Evolutionary conservation across 2,113 vertebrate genomes (phyloP).

Genomic region (Psettodes erumei): DNA sequence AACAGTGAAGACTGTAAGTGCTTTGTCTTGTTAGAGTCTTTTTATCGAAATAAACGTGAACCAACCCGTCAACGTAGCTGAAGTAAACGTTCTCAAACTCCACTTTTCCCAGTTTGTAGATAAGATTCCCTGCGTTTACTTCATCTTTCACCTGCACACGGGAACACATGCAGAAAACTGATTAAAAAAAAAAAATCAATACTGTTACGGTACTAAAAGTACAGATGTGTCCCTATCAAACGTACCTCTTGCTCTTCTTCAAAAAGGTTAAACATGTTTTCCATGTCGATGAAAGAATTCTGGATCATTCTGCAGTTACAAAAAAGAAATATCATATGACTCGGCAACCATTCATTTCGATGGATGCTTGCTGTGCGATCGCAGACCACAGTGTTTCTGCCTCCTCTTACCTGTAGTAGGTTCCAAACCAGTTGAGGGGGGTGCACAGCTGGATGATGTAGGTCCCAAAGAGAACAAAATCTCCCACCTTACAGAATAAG

Average conservation of each 20-base stretch:
- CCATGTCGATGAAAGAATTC: slow-evolving; percentile 97
- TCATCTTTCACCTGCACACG: slow-evolving; percentile 88
- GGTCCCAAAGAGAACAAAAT: slow-evolving; percentile 95
- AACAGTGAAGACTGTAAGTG: neutral
- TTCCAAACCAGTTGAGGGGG: slow-evolving; percentile 97
- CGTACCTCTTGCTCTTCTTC: slow-evolving; percentile 90
- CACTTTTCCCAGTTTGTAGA: slow-evolving; percentile 84
- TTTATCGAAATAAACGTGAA: neutral
- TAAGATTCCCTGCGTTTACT: slow-evolving; percentile 85
- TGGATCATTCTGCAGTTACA: slow-evolving; percentile 91
- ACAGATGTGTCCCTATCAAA: neutral
- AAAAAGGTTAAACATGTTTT: slow-evolving; percentile 97
- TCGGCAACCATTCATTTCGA: no score
- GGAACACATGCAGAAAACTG: rapidly evolving
- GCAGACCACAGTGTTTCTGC: neutral
- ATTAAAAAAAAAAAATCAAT: neutral
- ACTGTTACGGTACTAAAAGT: rapidly evolving
- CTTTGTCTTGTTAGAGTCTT: neutral
- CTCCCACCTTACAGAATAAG: slow-evolving; percentile 86
- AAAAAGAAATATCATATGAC: neutral
- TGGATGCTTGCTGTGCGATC: neutral
- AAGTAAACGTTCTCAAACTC: slow-evolving; percentile 96
- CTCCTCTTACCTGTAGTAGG: slow-evolving; percentile 92
- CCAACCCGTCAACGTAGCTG: slow-evolving; percentile 89
- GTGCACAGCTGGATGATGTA: slow-evolving; percentile 97